Evolutionary conservation across 2,797 vertebrate species (phyloP).

Genomic region (Xiphorhynchus erythropygius): DNA sequence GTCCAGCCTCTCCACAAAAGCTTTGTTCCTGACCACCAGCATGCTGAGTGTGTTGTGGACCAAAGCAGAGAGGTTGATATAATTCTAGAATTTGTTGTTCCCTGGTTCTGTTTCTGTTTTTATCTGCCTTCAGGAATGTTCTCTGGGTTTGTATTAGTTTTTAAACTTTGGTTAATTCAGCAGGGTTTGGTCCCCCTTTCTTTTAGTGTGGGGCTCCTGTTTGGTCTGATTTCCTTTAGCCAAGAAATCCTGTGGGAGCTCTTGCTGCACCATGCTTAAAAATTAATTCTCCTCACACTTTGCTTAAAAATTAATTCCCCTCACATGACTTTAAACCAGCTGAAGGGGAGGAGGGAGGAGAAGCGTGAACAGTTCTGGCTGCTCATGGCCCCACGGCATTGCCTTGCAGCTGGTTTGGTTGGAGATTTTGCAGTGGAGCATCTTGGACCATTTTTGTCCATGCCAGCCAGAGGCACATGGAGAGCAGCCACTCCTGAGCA

Average conservation of each 20-base stretch:
- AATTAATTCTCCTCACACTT: neutral
- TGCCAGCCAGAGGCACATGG: neutral
- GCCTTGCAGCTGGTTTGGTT: neutral
- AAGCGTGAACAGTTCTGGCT: fast-evolving
- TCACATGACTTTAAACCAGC: neutral
- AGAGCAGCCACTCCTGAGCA: neutral
- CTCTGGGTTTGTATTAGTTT: neutral
- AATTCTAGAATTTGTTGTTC: neutral
- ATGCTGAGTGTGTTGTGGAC: neutral
- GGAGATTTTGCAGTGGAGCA: neutral
- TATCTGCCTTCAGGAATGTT: neutral
- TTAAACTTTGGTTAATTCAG: fast-evolving
- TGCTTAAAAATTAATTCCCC: neutral
- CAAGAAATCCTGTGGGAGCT: neutral
- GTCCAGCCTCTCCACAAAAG: neutral
- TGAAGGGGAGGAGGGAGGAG: neutral
- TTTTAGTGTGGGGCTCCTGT: fast-evolving
- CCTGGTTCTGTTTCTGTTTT: neutral
- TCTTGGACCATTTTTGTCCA: neutral
- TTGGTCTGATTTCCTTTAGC: neutral
- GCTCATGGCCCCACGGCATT: fast-evolving
- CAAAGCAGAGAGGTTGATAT: neutral
- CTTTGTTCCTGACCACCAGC: neutral
- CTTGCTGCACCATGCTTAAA: neutral
- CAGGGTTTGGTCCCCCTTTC: neutral